A percentile compares a stretch with the other conserved stretches of the same genome.
Conservation (phyloP, 2,113 vertebrate species). For the Sciurus niger region DNA sequence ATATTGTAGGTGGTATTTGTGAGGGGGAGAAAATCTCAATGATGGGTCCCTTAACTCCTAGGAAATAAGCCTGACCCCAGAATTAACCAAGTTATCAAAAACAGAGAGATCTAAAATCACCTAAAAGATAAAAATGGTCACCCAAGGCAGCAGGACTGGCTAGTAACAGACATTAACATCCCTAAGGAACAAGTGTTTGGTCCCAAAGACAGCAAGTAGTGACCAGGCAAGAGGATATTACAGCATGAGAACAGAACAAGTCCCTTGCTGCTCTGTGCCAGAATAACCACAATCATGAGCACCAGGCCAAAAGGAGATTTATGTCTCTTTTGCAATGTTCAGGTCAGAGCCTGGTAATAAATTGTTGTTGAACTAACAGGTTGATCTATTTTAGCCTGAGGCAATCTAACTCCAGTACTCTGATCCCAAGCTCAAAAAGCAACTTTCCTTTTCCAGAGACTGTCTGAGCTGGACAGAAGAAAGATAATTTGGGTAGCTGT, state of each 20-base stretch:
- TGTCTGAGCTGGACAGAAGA: neutral
- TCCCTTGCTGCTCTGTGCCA: neutral
- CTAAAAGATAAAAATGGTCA: neutral
- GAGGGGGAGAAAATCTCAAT: neutral
- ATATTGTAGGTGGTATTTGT: neutral
- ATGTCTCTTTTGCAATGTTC: neutral
- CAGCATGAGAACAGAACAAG: neutral
- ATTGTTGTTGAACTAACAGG: neutral
- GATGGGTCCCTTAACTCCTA: neutral
- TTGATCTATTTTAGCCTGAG: neutral
- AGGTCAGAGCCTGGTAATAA: neutral
- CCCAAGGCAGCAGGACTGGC: neutral
- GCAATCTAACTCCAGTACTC: neutral
- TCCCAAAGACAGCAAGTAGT: neutral
- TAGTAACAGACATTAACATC: neutral
- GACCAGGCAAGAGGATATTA: neutral
- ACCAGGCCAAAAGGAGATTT: neutral
- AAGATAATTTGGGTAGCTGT: neutral
- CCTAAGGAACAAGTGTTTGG: neutral
- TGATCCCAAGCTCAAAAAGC: neutral
- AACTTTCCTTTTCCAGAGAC: neutral
- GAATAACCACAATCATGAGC: neutral
- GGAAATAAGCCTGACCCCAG: neutral
- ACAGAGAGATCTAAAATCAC: conserved; percentile 14
- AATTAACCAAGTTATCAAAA: neutral